Evolutionary conservation across 1,140 invertebrate species (phyloP), one percentile per base, ranked within the genome.

Genomic region (Orius insidiosus): DNA sequence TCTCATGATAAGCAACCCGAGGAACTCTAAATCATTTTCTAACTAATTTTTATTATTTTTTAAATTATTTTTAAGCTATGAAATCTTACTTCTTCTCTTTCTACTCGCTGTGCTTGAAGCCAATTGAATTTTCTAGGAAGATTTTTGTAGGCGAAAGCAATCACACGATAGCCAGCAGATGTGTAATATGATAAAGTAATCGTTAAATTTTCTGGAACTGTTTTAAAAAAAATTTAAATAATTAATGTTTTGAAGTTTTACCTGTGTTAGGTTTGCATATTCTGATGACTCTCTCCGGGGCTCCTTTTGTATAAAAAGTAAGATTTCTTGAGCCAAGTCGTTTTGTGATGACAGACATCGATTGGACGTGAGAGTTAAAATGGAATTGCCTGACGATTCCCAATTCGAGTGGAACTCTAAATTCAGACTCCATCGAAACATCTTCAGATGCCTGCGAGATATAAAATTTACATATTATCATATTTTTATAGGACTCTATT

Each of bases 281-380:
- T 37, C 70, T 68, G 1, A 66, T 58, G 32, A 93, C 80, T 68
- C 85, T 88, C 65, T 95, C 88, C 0, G 88, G 88, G 32, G 87
- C 85, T 5, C 88, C 88, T 63, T 95, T 94, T 42, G 80, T 78
- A 59, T 80, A 92, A 2, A 86, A 69, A 51, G 80, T 74, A 70
- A 88, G 86, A 57, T 81, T 71, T 32, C 72, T 68, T 14, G 72
- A 75, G 31, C 70, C 78, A 1, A 90, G 64, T 1, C 74, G 74
- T 51, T 82, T 68, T 5, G 81, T 81, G 38, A 95, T 84, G 0
- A 94, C 88, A 54, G 81, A 84, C 87, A 93, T 94, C 30, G 85
- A 70, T 58, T 90, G 86, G 15, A 86, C 68, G 18, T 70, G 76
- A 0, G 87, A 92, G 0, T 84, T 85, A 59, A 94, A 95, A 10